These are phyloP conservation scores for Sebastes steindachneri DNA, from an alignment of 2,797 vertebrate species.

Conservation along the genomic window DNA sequence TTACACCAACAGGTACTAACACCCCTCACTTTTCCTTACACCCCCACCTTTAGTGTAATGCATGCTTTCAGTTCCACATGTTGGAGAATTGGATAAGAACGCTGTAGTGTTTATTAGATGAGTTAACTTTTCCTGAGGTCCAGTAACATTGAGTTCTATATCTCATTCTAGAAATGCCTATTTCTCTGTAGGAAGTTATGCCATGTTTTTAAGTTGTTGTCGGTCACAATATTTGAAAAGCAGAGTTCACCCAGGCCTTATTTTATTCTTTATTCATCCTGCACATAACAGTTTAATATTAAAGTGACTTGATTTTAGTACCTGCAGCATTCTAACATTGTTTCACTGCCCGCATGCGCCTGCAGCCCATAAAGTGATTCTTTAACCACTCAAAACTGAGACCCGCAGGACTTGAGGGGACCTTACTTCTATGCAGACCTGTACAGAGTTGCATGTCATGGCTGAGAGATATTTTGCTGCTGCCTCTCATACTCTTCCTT, in stretches of 20 bases:
- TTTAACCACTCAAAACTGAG: background rate
- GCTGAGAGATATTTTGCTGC: constrained; percentile 46
- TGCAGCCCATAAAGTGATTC: constrained; percentile 4
- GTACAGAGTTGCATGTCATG: constrained; percentile 50
- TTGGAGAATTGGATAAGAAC: constrained; percentile 1
- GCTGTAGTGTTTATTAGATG: background rate
- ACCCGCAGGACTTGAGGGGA: background rate
- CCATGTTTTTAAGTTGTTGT: background rate
- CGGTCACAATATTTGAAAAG: background rate
- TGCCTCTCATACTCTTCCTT: constrained; percentile 48
- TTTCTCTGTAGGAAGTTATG: background rate
- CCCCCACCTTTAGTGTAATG: constrained; percentile 31
- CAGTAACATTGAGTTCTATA: background rate
- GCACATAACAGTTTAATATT: background rate
- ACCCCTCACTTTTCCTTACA: constrained; percentile 49
- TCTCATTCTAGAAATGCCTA: background rate
- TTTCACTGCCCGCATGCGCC: background rate
- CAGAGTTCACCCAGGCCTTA: background rate
- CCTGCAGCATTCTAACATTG: constrained; percentile 9
- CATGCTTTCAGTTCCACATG: constrained; percentile 45
- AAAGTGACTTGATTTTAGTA: background rate
- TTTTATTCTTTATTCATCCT: background rate
- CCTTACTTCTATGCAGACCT: background rate
- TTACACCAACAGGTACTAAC: constrained; percentile 95
- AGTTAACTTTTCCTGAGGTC: background rate